Conservation (phyloP, 2,113 vertebrate genomes). For the Columba livia region DNA sequence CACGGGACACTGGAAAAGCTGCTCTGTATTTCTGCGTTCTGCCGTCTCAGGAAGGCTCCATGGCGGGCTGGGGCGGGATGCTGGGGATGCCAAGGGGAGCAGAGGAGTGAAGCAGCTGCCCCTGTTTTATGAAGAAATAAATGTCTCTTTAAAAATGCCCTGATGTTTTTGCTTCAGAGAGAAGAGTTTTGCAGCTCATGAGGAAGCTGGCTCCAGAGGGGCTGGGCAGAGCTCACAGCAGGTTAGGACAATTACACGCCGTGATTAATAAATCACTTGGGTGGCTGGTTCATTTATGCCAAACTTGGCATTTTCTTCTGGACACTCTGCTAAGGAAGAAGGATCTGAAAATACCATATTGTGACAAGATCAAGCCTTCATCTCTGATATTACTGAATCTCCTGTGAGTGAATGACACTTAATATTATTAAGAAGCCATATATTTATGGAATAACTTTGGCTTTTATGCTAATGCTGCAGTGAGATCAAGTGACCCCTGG, state of each 20-base stretch:
- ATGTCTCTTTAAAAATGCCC: neutral
- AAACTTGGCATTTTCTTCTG: neutral
- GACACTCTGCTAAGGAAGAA: neutral
- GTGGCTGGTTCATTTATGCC: neutral
- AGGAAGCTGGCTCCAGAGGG: neutral
- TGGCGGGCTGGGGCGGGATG: neutral
- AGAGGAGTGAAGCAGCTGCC: neutral
- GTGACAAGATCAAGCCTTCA: neutral
- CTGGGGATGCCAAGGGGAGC: neutral
- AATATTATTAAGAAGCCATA: neutral
- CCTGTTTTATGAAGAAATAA: neutral
- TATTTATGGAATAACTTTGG: neutral
- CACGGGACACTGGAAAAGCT: accelerated
- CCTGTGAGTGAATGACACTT: neutral
- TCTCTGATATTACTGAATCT: neutral
- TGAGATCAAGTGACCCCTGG: neutral
- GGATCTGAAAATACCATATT: neutral
- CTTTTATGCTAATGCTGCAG: neutral
- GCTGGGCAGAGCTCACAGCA: neutral
- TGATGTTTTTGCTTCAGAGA: neutral
- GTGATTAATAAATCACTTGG: neutral
- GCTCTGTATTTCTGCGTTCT: accelerated
- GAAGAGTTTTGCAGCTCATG: neutral
- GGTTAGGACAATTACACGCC: neutral
- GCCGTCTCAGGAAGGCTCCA: neutral